Evolutionary conservation across 1,140 invertebrate species (phyloP), one percentile per base, ranked within the genome.

Genomic region (Oedothorax gibbosus): DNA sequence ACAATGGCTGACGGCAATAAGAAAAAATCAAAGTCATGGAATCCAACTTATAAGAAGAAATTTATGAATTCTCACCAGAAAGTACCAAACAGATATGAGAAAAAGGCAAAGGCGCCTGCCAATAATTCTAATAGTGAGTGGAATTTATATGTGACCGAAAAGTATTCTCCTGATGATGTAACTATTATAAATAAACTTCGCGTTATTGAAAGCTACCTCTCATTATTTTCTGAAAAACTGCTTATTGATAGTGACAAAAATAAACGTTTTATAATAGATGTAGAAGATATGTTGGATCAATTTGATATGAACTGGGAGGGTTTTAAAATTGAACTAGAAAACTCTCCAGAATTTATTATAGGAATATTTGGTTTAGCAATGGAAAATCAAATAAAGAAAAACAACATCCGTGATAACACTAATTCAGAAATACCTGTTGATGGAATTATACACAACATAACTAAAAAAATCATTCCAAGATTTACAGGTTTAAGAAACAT

Each of bases 401-500:
- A 90, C 90, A 87, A 80, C 75, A 87, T 79, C 60, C 71, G 35
- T 11, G 73, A 86, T 18, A 12, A 10, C 21, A 60, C 7, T 53
- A 65, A 71, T 64, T 18, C 72, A 7, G 12, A 35, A 57, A 15
- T 56, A 56, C 14, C 56, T 65, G n/a, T 50, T 68, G 66, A 57
- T 18, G 18, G 49, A 56, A 53, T 73, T 57, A 35, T 50, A 9
- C 50, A 49, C 10, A 73, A n/a, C 60, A 21, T 78, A 72, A 18
- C 78, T 87, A 20, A 80, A 88, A 79, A 88, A 89, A 87, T 86
- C 93, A 14, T 91, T 89, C 92, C 94, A 6, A 92, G 94, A 90
- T 90, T 96, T 87, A 89, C 93, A 50, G 95, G 96, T 90, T 93
- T 93, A 90, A 91, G 93, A 86, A 93, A 93, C 65, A 88, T 94